Evolutionary conservation across 1,140 invertebrate species (phyloP).

Genomic region (Heliconius congener): DNA sequence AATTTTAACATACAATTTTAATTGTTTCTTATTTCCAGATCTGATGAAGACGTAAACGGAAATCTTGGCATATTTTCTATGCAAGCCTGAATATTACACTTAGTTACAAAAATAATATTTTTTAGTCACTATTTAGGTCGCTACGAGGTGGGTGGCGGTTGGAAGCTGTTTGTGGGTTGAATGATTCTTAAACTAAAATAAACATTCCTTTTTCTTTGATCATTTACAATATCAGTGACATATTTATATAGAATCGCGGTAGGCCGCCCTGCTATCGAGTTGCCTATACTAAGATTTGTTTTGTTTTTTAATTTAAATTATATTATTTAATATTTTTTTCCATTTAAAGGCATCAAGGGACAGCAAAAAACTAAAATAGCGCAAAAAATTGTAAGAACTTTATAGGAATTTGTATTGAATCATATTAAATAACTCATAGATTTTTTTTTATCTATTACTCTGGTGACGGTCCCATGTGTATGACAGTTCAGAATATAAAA

Average conservation of each 20-base stretch:
- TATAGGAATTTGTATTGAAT: too few relatives aligned
- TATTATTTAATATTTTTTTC: background rate
- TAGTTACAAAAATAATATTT: background rate
- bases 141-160: slow-evolving; percentile 3
- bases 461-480: too few relatives aligned
- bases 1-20: too few relatives aligned
- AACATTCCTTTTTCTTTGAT: slow-evolving; percentile 1
- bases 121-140: slow-evolving; percentile 1
- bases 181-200: slow-evolving; percentile 5
- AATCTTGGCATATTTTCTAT: background rate
- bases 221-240: slow-evolving; percentile 12
- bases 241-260: background rate
- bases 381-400: too few relatives aligned
- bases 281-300: background rate
- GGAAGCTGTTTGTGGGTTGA: background rate
- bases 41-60: background rate
- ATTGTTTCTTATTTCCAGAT: background rate
- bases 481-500: too few relatives aligned
- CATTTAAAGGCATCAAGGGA: too few relatives aligned
- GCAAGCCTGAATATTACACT: background rate
- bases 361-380: too few relatives aligned
- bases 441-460: too few relatives aligned
- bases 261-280: background rate
- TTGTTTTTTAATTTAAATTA: background rate
- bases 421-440: too few relatives aligned